phyloP scores from a whole-genome alignment of 1,140 invertebrate genomes.

The Venturia canescens region DNA sequence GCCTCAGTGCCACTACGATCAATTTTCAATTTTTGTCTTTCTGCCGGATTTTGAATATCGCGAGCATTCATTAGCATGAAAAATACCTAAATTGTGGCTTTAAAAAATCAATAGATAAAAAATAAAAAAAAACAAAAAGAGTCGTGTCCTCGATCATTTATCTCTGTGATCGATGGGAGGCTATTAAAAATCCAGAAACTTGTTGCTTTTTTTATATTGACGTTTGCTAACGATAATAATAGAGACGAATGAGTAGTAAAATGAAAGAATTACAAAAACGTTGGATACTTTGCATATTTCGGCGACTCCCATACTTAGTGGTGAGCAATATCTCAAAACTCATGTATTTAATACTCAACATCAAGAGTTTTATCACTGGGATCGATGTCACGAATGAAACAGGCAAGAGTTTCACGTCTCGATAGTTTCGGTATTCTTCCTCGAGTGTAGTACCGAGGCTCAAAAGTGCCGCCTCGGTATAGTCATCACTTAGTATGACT shows the following conservation, averaged over 20 bases:
- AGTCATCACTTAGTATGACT: background rate
- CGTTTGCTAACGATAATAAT: background rate
- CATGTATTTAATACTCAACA: background rate
- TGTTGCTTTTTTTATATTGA: background rate
- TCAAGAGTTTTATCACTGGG: background rate
- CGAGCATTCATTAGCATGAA: too few species aligned
- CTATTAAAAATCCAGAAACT: background rate
- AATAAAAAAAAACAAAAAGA: too few species aligned
- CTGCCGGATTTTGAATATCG: too few species aligned
- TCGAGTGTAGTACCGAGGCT: background rate
- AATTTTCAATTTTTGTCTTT: too few species aligned
- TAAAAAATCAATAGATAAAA: too few species aligned
- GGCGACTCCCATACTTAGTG: background rate
- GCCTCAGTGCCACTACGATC: too few species aligned
- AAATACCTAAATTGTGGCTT: too few species aligned
- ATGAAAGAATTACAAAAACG: background rate
- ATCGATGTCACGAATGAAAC: slow-evolving; percentile 3
- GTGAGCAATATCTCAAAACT: background rate
- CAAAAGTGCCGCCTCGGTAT: background rate
- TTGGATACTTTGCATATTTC: background rate
- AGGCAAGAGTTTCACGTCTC: slow-evolving; percentile 1
- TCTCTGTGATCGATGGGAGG: background rate
- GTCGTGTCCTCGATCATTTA: too few species aligned
- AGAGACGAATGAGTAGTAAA: background rate
- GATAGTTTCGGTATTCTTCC: background rate